These are phyloP conservation scores for Hydrophis major DNA, from an alignment of 2,797 vertebrate genomes.

Conservation along the genomic window DNA sequence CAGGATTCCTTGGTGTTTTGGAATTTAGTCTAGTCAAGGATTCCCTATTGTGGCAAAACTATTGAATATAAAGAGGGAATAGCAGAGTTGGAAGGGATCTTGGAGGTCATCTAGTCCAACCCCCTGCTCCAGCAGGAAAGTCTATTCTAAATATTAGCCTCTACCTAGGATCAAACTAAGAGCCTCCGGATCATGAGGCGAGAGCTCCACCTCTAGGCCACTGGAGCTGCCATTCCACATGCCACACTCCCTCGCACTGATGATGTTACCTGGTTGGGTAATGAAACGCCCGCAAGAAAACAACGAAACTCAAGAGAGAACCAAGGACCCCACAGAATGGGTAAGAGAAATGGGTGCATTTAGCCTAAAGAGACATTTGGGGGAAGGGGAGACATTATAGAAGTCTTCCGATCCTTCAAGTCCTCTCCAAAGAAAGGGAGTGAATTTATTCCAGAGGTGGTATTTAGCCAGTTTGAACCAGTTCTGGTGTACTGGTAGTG, in stretches of 20 bases:
- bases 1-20: too few relatives aligned
- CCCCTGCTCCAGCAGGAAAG: too few relatives aligned
- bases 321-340: not conserved
- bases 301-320: not conserved
- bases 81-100: too few relatives aligned
- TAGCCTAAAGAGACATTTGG: not conserved
- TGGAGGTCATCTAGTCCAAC: too few relatives aligned
- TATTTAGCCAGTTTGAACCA: too few relatives aligned
- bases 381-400: not conserved
- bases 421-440: not conserved
- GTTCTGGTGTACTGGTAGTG: too few relatives aligned
- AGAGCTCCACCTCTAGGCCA: too few relatives aligned
- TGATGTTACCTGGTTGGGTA: not conserved
- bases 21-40: not conserved
- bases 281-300: not conserved
- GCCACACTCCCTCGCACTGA: not conserved
- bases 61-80: not conserved
- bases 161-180: too few relatives aligned
- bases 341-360: not conserved
- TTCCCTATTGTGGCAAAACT: not conserved
- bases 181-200: too few relatives aligned
- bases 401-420: not conserved
- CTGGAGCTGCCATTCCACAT: not conserved
- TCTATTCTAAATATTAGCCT: too few relatives aligned
- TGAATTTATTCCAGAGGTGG: not conserved